These are phyloP conservation scores for Triops cancriformis DNA, from an alignment of 1,140 invertebrate genomes.

Conservation along the genomic window DNA sequence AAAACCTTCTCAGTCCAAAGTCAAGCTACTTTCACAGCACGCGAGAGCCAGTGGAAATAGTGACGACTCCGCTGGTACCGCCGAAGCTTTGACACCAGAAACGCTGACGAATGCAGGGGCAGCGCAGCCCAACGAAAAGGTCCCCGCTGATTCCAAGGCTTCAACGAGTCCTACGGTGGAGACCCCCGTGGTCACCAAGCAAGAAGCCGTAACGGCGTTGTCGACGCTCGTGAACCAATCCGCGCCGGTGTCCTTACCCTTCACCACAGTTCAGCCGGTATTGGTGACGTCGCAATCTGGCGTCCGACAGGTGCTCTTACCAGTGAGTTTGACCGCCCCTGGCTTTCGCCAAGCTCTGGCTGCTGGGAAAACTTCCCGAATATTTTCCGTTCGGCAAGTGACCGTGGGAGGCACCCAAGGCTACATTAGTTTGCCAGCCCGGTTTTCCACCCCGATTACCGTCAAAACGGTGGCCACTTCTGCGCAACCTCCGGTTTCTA, in stretches of 20 bases:
- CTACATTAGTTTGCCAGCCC: slow-evolving; percentile 20
- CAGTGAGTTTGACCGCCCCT: slow-evolving; percentile 19
- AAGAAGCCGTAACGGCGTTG: background rate
- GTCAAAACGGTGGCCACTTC: background rate
- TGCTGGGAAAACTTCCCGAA: background rate
- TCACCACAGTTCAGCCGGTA: background rate
- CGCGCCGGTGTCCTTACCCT: background rate
- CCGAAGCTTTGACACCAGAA: slow-evolving; percentile 49
- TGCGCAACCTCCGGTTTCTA: background rate
- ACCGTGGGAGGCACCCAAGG: slow-evolving; percentile 23
- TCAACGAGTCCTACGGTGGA: slow-evolving; percentile 13
- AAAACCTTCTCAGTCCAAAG: slow-evolving; percentile 53
- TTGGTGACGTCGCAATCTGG: slow-evolving; percentile 22
- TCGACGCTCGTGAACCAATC: background rate
- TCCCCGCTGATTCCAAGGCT: slow-evolving; percentile 44
- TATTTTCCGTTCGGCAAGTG: slow-evolving; percentile 21
- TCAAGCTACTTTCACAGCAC: slow-evolving; percentile 42
- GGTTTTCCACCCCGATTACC: slow-evolving; percentile 17
- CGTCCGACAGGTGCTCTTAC: slow-evolving; percentile 21
- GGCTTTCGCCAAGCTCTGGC: slow-evolving; percentile 19
- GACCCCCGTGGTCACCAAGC: background rate
- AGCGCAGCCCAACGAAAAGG: slow-evolving; percentile 57
- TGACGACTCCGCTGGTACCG: slow-evolving; percentile 33
- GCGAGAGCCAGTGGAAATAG: slow-evolving; percentile 33
- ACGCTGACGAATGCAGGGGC: slow-evolving; percentile 56